A percentile compares a stretch with the other conserved stretches of the same genome.
These are phyloP conservation scores for Clarias platycephalus DNA, from an alignment of 2,797 vertebrate species.

Conservation along the genomic window DNA sequence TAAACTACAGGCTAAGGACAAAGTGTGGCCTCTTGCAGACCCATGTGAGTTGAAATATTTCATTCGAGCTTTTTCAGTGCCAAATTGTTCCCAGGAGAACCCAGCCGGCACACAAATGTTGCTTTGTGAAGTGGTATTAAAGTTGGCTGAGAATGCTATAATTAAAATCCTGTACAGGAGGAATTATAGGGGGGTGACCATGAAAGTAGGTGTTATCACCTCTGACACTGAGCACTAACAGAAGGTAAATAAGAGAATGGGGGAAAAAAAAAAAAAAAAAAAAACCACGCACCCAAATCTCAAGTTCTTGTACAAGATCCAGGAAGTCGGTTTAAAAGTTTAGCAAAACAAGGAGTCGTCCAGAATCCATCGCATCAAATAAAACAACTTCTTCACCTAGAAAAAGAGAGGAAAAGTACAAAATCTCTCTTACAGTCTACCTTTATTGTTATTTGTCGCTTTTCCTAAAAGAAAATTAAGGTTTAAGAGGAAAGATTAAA, in stretches of 20 bases:
- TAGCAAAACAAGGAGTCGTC: neutral
- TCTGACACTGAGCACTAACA: neutral
- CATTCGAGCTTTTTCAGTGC: neutral
- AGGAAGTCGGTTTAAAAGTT: constrained; percentile 1
- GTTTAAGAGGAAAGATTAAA: neutral
- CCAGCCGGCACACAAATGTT: constrained; percentile 17
- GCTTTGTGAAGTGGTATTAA: constrained; percentile 18
- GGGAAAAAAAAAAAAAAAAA: too few relatives aligned
- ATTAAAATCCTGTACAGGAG: constrained; percentile 19
- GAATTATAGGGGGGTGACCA: neutral
- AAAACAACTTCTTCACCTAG: neutral
- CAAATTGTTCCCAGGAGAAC: constrained; percentile 29
- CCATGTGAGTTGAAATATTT: neutral
- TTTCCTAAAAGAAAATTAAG: neutral
- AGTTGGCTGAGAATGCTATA: constrained; percentile 13
- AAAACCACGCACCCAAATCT: neutral
- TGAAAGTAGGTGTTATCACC: neutral
- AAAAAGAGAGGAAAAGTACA: neutral
- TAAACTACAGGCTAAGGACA: neutral
- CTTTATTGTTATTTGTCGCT: neutral
- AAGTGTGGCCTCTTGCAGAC: neutral
- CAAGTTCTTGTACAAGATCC: neutral
- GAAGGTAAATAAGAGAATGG: neutral
- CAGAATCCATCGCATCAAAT: neutral
- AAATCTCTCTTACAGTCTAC: neutral